phyloP scores from a whole-genome alignment of 2,797 vertebrate genomes.

The Momotus momota region DNA sequence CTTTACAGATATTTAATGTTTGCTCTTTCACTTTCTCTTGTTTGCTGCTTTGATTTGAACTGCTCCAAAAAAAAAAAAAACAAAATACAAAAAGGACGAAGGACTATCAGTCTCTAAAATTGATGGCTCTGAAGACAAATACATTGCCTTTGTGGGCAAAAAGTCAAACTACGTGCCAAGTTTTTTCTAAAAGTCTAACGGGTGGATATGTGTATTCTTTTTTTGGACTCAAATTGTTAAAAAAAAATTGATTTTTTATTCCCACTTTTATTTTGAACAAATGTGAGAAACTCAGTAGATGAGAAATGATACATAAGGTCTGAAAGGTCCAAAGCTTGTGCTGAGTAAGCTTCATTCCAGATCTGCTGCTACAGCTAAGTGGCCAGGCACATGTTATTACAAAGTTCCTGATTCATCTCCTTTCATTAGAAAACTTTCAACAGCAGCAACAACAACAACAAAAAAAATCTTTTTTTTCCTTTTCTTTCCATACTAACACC shows the following conservation, averaged over 20 bases:
- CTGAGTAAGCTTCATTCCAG: slow-evolving; percentile 23
- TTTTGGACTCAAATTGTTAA: background rate
- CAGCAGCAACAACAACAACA: background rate
- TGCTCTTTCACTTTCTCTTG: slow-evolving; percentile 28
- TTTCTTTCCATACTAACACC: background rate
- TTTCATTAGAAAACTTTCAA: slow-evolving; percentile 48
- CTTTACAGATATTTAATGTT: slow-evolving; percentile 45
- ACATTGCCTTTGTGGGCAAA: background rate
- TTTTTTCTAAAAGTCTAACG: background rate
- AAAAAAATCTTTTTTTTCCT: background rate
- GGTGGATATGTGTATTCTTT: background rate
- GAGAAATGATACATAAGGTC: slow-evolving; percentile 42
- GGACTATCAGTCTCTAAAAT: slow-evolving; percentile 23
- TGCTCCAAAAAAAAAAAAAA: background rate
- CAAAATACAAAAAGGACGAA: background rate
- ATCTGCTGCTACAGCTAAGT: slow-evolving; percentile 28
- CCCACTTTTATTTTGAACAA: background rate
- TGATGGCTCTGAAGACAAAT: slow-evolving; percentile 18
- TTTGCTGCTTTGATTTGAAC: slow-evolving; percentile 44
- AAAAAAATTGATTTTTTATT: background rate
- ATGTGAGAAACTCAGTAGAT: background rate
- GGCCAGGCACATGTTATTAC: background rate
- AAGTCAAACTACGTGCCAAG: background rate
- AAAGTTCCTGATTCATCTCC: slow-evolving; percentile 46
- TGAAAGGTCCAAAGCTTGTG: slow-evolving; percentile 50